Base-by-base conservation (phyloP, 2,888 invertebrate species). In the Pomacea canaliculata region DNA sequence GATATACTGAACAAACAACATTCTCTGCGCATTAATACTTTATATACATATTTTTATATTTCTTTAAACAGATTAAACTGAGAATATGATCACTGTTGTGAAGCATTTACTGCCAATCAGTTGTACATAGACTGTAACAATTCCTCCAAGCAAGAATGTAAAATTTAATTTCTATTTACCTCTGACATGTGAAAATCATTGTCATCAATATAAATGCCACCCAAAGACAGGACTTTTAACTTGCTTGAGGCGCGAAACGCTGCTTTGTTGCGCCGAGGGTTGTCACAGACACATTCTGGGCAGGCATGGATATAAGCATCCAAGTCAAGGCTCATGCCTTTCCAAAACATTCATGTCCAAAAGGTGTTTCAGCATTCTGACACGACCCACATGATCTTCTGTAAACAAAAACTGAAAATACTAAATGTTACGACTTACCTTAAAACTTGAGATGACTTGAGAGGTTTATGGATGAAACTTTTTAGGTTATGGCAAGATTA, bases 261-360 rank as follows among this genome's bases (percentile, higher is more conserved):
- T 10, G 74, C 69, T 48, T 74, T 74, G 69, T 62, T 69, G 51
- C 74, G 74, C 62, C 49, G 69, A 23, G 69, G 69, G 18, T 74
- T 74, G 62, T 67, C 59, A 49, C 49, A 46, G 13, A 73, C 73
- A 79, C 84, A 82, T 46, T 78, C 76, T 7, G 84, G 81, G 70
- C 85, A 85, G 4, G 85, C 84, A 19, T 80, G 78, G 19, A 85
- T 79, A 70, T 83, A 85, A 4, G 83, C 85, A 72, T 84, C 82
- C 70, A 83, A 79, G 65, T 86, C 86, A 46, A 83, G 62, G 51
- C 80, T 77, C 78, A 85, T 83, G 4, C 83, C 85, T 70, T 84
- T 85, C 86, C 86, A 86, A 85, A 19, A 83, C 76, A n/a, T 78
- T 73, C 75, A 70, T 70, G 63, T 74, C 67, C 27, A 81, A 80